Conservation (phyloP, 2,888 invertebrate species). For the Hoplodrina ambigua region DNA sequence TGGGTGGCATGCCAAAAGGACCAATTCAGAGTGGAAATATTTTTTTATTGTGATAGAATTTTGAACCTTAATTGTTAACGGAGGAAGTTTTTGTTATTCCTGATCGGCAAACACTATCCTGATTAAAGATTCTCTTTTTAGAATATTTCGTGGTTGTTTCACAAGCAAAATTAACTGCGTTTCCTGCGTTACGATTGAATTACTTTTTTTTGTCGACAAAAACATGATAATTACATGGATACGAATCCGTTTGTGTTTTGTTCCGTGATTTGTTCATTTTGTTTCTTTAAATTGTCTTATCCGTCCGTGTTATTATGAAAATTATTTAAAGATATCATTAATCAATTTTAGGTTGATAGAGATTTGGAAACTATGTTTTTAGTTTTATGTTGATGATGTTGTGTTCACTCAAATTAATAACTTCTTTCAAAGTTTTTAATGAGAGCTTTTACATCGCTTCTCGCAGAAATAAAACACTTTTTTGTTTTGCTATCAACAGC, state of each 20-base stretch:
- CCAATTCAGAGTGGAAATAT: not conserved
- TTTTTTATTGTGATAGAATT: not conserved
- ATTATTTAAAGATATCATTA: constrained; percentile 5
- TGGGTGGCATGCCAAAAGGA: constrained; percentile 36
- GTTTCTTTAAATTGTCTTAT: constrained; percentile 32
- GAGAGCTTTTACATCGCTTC: no score
- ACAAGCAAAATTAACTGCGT: constrained; percentile 53
- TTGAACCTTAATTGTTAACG: not conserved
- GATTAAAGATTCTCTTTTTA: constrained; percentile 21
- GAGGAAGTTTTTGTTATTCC: constrained; percentile 12
- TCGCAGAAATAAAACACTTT: no score
- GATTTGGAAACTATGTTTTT: constrained; percentile 12
- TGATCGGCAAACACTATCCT: constrained; percentile 11
- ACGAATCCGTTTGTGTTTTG: constrained; percentile 51
- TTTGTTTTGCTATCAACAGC: not conserved
- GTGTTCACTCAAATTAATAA: not conserved
- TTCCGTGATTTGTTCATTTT: constrained; percentile 59
- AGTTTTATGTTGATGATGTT: constrained; percentile 4
- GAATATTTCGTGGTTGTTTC: constrained; percentile 48
- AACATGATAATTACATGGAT: constrained; percentile 64
- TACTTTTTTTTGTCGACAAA: constrained; percentile 63
- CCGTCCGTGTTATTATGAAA: constrained; percentile 36
- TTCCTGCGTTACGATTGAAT: constrained; percentile 65
- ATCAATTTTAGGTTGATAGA: constrained; percentile 31
- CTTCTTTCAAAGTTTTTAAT: not conserved